A percentile compares a stretch with the other conserved stretches of the same genome.
Conservation (phyloP, 2,797 vertebrate species). For the Gouania willdenowi region DNA sequence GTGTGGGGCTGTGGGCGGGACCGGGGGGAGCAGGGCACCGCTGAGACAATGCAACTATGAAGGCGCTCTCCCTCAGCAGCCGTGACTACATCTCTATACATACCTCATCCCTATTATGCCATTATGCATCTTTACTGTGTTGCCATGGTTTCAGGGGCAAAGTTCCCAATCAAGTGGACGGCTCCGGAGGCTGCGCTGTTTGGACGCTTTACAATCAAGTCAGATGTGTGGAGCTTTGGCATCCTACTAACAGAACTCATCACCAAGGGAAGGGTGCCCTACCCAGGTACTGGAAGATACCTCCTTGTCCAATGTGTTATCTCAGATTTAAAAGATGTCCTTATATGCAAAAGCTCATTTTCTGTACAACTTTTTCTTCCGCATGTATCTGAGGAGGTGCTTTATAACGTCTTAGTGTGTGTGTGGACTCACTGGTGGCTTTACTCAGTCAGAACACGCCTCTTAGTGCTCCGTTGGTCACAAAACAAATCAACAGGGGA, state of each 20-base stretch:
- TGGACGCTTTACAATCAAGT: conserved; percentile 95
- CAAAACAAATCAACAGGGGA: background rate
- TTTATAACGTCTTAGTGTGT: too few relatives aligned
- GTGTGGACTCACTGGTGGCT: too few relatives aligned
- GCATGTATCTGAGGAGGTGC: too few relatives aligned
- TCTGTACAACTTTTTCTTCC: too few relatives aligned
- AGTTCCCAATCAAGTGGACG: conserved; percentile 98
- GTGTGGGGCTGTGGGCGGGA: background rate
- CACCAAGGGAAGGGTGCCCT: conserved; percentile 93
- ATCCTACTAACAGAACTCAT: conserved; percentile 93
- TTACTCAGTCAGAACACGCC: too few relatives aligned
- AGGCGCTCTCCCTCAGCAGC: conserved; percentile 29
- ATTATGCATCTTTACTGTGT: conserved; percentile 47
- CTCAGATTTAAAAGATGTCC: too few relatives aligned
- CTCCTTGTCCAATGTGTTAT: background rate
- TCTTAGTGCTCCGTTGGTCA: background rate
- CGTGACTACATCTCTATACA: conserved; percentile 44
- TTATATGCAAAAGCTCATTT: too few relatives aligned
- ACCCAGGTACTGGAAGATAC: conserved; percentile 80
- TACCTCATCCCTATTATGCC: conserved; percentile 42
- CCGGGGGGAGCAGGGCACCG: background rate
- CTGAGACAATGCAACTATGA: conserved; percentile 22
- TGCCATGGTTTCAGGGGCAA: conserved; percentile 82
- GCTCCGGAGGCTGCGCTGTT: conserved; percentile 94
- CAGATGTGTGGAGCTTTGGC: conserved; percentile 96